Conservation (phyloP, 2,113 vertebrate species). For the Colaptes auratus region DNA sequence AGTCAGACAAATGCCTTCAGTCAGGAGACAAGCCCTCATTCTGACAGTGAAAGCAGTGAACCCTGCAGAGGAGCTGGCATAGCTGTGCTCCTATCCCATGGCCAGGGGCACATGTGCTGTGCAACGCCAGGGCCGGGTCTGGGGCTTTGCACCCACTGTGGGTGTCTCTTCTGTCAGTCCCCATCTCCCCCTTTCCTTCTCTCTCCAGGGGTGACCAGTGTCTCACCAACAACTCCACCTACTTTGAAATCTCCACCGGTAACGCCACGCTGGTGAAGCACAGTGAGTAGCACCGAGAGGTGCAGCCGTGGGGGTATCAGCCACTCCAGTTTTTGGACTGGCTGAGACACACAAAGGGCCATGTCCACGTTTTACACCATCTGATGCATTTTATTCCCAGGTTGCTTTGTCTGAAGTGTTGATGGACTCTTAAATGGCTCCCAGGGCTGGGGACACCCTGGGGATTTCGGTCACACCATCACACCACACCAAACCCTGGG, state of each 20-base stretch:
- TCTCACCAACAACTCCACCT: conserved; percentile 37
- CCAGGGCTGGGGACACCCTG: fast-evolving
- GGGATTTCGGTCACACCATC: too few relatives aligned
- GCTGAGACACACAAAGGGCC: not conserved
- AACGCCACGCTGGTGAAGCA: not conserved
- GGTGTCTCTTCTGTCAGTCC: not conserved
- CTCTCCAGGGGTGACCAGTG: not conserved
- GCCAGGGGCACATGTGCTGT: fast-evolving
- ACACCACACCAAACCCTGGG: fast-evolving
- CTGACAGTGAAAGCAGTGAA: not conserved
- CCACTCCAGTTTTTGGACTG: fast-evolving
- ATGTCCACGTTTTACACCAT: fast-evolving
- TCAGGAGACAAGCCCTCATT: fast-evolving
- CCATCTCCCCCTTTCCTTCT: not conserved
- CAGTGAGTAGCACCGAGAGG: not conserved
- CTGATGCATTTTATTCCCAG: not conserved
- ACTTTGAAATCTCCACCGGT: fast-evolving
- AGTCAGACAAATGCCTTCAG: not conserved
- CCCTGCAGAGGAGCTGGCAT: not conserved
- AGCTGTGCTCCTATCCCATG: fast-evolving
- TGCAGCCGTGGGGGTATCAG: fast-evolving
- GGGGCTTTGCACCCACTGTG: fast-evolving
- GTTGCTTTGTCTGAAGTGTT: not conserved
- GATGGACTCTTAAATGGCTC: fast-evolving
- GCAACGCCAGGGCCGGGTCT: fast-evolving